Evolutionary conservation across 64 coral and sea anemone species (phyloP), one percentile per base, ranked within the genome.

Genomic region (Montipora foliosa): DNA sequence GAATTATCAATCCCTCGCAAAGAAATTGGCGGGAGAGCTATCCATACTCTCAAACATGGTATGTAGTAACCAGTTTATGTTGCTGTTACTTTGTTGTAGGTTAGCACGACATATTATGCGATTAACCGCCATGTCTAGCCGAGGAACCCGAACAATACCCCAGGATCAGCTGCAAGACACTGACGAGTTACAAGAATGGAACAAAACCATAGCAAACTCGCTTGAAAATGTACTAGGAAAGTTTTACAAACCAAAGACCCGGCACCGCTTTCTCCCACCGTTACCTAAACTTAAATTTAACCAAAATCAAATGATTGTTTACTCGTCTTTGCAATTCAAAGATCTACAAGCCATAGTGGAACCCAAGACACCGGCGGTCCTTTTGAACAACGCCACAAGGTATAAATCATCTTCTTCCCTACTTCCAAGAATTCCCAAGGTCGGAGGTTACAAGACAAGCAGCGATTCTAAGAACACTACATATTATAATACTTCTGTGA

Each of bases 301-400:
- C 22, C 95, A 99, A 8, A 94, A 99, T 50, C 98, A 99, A 61
- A 85, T 99, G 21, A 87, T 99, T 3, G 98, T 99, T 60, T 99
- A 96, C 37, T 96, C 98, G 3, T 99, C 95, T 44, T 47, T 99
- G n/a, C 89, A 93, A 19, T 99, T 92, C 49, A 96, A 96, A 64
- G 98, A 99, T 9, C 89, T 99, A 47, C 92, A 96, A 46, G 10
- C 89, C 2, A 20, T 99, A 11, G 95, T 80, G 44, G 95, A 99
- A 50, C 95, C 98, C 15, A 99, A 95, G 61, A 71, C 91, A 12
- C 95, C 98, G 4, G 92, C 74, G 2, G 75, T 95, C 9, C 77
- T 98, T 14, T 90, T 88, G 64, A 89, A 86, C 13, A 80, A 85
- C 29, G 51, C 76, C n/a, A 83, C 72, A 24, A 71, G 88, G 19